These are phyloP conservation scores for Ptychodera flava DNA, from an alignment of 35 echinoderm and acorn worm species.

Conservation along the genomic window DNA sequence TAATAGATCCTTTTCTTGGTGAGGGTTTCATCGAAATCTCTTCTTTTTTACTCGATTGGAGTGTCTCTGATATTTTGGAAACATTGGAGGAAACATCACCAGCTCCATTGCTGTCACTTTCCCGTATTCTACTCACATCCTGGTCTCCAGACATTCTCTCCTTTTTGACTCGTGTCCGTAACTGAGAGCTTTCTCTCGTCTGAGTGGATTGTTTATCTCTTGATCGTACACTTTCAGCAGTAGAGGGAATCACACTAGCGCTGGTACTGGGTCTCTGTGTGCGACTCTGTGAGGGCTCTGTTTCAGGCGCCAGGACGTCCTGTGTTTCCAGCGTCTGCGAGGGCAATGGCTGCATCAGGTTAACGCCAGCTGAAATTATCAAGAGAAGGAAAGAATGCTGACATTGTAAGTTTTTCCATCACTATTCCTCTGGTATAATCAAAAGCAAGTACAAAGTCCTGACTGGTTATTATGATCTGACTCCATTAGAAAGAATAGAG, in stretches of 20 bases:
- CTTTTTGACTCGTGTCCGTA: background rate
- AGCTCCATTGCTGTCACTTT: background rate
- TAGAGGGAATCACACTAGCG: background rate
- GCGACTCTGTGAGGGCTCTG: conserved; percentile 4
- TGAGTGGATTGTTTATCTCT: background rate
- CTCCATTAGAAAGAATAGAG: too few relatives aligned
- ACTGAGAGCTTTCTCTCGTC: background rate
- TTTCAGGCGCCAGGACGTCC: conserved; percentile 59
- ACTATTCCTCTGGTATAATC: too few relatives aligned
- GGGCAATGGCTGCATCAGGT: conserved; percentile 30
- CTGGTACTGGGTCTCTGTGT: background rate
- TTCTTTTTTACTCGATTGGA: background rate
- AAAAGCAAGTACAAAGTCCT: too few relatives aligned
- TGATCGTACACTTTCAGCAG: background rate
- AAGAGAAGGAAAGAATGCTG: background rate
- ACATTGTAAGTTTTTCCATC: background rate
- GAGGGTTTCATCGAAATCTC: background rate
- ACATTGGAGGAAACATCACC: background rate
- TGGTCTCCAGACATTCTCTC: background rate
- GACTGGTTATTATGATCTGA: too few relatives aligned
- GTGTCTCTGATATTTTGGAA: background rate
- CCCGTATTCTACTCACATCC: background rate
- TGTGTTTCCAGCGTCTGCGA: conserved; percentile 35
- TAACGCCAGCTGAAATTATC: conserved; percentile 31
- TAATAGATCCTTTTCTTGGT: background rate